Evolutionary conservation across 2,113 vertebrate species (phyloP).

Genomic region (Calidris pugnax): DNA sequence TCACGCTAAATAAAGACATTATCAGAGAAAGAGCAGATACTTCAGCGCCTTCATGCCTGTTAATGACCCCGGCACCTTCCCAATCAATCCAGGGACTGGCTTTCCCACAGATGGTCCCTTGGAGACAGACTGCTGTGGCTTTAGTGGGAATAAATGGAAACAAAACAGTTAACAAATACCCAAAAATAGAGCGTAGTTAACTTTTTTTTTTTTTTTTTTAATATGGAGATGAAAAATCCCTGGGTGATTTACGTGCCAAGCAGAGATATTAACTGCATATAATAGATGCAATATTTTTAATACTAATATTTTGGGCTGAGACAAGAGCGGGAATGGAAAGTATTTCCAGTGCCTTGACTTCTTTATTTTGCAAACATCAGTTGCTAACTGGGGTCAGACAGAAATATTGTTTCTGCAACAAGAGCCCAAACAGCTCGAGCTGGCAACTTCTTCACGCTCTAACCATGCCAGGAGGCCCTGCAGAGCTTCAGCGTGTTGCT

Average conservation of each 20-base stretch:
- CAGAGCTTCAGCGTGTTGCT: background rate
- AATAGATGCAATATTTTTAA: slow-evolving; percentile 68
- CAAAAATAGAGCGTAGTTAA: slow-evolving; percentile 3
- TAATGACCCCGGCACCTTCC: background rate
- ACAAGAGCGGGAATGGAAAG: slow-evolving; percentile 63
- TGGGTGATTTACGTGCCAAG: slow-evolving; percentile 50
- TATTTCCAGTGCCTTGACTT: slow-evolving; percentile 69
- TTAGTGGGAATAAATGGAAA: background rate
- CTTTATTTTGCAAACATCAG: slow-evolving; percentile 73
- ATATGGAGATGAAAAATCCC: slow-evolving; percentile 24
- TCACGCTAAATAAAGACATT: slow-evolving; percentile 57
- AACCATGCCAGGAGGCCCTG: slow-evolving; percentile 23
- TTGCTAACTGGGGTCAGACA: slow-evolving; percentile 69
- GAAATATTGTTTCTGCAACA: slow-evolving; percentile 68
- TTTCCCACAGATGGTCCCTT: slow-evolving; percentile 51
- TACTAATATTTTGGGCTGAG: slow-evolving; percentile 65
- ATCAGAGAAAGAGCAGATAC: background rate
- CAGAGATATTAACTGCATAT: slow-evolving; percentile 43
- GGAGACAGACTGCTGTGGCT: slow-evolving; percentile 31
- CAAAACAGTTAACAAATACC: slow-evolving; percentile 35
- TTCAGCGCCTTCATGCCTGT: slow-evolving; percentile 33
- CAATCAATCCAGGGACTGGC: background rate
- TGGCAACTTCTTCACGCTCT: slow-evolving; percentile 31
- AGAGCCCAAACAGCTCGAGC: slow-evolving; percentile 55
- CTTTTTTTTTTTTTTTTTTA: background rate